Evolutionary conservation across 2,797 vertebrate genomes (phyloP).

Genomic region (Fistularia commersonii): DNA sequence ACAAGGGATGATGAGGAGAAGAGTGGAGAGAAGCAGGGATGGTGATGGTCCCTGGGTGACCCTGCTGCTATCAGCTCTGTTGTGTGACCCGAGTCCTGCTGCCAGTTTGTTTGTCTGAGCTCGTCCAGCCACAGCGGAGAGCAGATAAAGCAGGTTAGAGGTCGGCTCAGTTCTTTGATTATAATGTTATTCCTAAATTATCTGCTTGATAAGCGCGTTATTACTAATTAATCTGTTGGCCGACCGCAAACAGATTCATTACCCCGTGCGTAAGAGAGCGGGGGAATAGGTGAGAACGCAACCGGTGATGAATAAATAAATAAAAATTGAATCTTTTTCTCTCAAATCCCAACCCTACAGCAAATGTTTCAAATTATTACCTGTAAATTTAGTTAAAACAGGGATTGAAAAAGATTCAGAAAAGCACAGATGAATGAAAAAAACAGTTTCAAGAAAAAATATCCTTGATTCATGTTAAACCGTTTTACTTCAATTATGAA

Average conservation of each 20-base stretch:
- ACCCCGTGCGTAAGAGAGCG: not conserved
- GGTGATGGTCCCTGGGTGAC: constrained; percentile 37
- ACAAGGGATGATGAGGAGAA: not conserved
- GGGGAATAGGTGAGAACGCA: not conserved
- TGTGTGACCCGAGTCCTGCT: constrained; percentile 48
- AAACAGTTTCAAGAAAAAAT: no score
- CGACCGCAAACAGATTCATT: constrained; percentile 22
- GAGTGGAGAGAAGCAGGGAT: not conserved
- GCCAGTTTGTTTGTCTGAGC: constrained; percentile 52
- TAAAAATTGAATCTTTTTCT: no score
- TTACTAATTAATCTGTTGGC: constrained; percentile 55
- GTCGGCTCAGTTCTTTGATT: constrained; percentile 54
- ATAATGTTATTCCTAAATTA: constrained; percentile 57
- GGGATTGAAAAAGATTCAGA: no score
- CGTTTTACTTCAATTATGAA: no score
- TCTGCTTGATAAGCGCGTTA: constrained; percentile 60
- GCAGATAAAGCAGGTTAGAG: constrained; percentile 56
- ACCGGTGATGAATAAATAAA: no score
- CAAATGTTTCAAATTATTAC: not conserved
- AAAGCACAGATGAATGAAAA: no score
- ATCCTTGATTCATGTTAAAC: no score
- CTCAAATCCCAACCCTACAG: no score
- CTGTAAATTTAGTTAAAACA: no score
- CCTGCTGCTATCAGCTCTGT: constrained; percentile 47
- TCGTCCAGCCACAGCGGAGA: constrained; percentile 46